Evolutionary conservation across 30 jellyfish, hydroid and myxozoan species (phyloP), one percentile per base, ranked within the genome.

Genomic region (Calvadosia cruxmelitensis): DNA sequence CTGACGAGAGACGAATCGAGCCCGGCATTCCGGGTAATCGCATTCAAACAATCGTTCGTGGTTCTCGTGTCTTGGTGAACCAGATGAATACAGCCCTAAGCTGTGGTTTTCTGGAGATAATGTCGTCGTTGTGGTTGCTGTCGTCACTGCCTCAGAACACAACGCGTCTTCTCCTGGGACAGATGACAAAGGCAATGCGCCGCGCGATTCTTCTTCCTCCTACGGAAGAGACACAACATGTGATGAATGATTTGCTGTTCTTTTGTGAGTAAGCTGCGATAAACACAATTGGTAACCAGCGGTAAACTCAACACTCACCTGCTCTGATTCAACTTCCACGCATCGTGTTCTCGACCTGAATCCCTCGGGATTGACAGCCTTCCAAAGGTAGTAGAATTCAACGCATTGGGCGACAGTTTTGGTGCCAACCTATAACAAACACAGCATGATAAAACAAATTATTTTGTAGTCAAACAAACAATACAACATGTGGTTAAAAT

Each of bases 1-100:
- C 71, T 91, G 99, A 69, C 99, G 72, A 12, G 99, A 91, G 33
- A 82, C 95, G 63, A 91, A 91, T 51, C 99, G 66, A 16, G 99
- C 99, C 34, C 94, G 88, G 80, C 99, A 91, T 68, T 91, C 95
- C 34, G 99, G 99, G 79, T 91, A 91, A 50, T 91, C 94, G 67
- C 99, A 91, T 57, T 91, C 94, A 51, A 82, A 91, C 3, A 78
- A 70, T 13, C 93, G 94, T 57, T 82, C 99, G 34, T 72, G 10
- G 10, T 42, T 20, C 20, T 20, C 57, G 10, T 42, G 57, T 20
- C 20, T 42, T 5, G 57, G 57, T 42, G 57, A 42, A 20, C 20
- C 57, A 5, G 15, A 10, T 10, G 10, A 10, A 42, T 42, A 42
- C 10, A 10, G 57, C n/a, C n/a, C n/a, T n/a, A n/a, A n/a, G n/a